These are phyloP conservation scores for Rhipidura dahli DNA, from an alignment of 2,113 vertebrate species.

Conservation along the genomic window DNA sequence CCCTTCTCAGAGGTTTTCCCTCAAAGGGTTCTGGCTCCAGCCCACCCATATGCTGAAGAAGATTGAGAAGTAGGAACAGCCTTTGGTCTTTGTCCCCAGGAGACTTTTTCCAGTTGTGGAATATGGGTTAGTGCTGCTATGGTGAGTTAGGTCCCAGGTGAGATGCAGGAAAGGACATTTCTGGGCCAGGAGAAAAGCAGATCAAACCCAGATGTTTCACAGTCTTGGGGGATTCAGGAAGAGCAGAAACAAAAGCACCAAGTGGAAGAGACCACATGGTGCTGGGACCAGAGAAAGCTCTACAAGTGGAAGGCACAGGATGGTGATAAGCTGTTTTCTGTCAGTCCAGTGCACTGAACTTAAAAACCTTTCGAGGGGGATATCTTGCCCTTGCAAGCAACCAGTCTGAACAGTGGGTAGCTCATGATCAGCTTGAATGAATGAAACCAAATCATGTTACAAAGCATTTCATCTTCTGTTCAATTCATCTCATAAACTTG, in stretches of 20 bases:
- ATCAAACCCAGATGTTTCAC: not conserved
- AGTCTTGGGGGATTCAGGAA: not conserved
- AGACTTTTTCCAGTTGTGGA: not conserved
- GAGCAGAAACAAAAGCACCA: not conserved
- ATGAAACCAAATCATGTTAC: not conserved
- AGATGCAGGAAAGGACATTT: not conserved
- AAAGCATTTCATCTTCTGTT: conserved; percentile 1
- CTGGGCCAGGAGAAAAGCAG: not conserved
- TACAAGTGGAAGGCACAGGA: not conserved
- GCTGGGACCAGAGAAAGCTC: not conserved
- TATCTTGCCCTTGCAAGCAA: not conserved
- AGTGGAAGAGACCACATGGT: fast-evolving
- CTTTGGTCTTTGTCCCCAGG: not conserved
- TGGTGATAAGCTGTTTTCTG: not conserved
- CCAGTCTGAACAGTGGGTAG: not conserved
- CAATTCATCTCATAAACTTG: not conserved
- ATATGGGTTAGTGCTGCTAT: not conserved
- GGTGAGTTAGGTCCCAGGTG: not conserved
- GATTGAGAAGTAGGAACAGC: not conserved
- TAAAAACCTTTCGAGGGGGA: not conserved
- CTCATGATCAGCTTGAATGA: not conserved
- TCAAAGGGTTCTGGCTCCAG: not conserved
- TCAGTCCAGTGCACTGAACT: not conserved
- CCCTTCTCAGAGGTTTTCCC: not conserved
- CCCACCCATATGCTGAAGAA: not conserved